phyloP scores from a whole-genome alignment of 2,888 invertebrate species.

The Watsonalla cultraria region DNA sequence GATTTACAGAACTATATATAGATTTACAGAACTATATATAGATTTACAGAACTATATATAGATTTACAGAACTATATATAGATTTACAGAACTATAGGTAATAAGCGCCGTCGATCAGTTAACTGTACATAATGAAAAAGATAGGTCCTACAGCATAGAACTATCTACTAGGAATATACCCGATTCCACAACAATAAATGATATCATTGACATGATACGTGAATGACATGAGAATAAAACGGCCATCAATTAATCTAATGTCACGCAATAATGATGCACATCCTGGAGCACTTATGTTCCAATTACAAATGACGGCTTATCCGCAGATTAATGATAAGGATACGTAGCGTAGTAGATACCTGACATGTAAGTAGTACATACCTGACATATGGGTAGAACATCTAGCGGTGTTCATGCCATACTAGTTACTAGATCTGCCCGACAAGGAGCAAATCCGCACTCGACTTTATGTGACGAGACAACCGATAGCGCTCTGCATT shows the following conservation, averaged over 20 bases:
- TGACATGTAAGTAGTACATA: constrained; percentile 52
- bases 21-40: no score
- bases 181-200: background rate
- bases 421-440: constrained; percentile 36
- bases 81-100: no score
- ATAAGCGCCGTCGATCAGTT: no score
- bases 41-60: no score
- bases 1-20: no score
- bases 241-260: constrained; percentile 11
- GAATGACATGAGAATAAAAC: constrained; percentile 2
- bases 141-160: no score
- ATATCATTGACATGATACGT: background rate
- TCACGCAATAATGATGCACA: constrained; percentile 29
- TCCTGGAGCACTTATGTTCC: constrained; percentile 51
- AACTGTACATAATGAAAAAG: no score
- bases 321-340: constrained; percentile 55
- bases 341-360: constrained; percentile 28
- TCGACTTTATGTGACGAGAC: constrained; percentile 26
- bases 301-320: constrained; percentile 60
- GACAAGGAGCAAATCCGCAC: constrained; percentile 50
- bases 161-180: no score
- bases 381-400: constrained; percentile 52
- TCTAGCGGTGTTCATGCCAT: constrained; percentile 41
- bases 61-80: no score
- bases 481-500: constrained; percentile 22